A percentile compares a stretch with the other conserved stretches of the same genome.
Evolutionary conservation across 30 jellyfish, hydroid and myxozoan genomes (phyloP).

Genomic region (Sanderia malayensis): DNA sequence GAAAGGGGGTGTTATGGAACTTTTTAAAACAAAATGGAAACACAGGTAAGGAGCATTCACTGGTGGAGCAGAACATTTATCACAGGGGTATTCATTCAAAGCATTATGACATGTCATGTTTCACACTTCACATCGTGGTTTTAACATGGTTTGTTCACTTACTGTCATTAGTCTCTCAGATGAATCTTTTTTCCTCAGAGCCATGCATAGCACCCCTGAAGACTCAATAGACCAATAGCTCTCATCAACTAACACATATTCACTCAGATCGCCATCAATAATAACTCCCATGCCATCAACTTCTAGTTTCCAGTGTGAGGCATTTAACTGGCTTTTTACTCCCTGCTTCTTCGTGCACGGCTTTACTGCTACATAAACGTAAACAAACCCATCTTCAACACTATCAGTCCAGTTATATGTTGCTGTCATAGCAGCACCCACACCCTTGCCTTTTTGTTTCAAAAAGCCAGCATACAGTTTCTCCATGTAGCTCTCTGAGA

Average conservation of each 20-base stretch:
- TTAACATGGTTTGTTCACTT: too few relatives aligned
- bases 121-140: too few relatives aligned
- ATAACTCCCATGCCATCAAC: constrained; percentile 56
- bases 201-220: constrained; percentile 90
- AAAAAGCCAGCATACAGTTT: constrained; percentile 61
- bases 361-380: constrained; percentile 71
- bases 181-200: constrained; percentile 54
- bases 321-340: constrained; percentile 53
- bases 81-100: too few relatives aligned
- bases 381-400: constrained; percentile 61
- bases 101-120: too few relatives aligned
- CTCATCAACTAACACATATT: constrained; percentile 55
- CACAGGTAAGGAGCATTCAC: not conserved
- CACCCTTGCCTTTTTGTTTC: constrained; percentile 38
- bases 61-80: too few relatives aligned
- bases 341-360: constrained; percentile 34
- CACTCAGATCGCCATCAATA: constrained; percentile 69
- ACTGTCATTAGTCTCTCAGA: constrained; percentile 72
- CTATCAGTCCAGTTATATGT: constrained; percentile 78
- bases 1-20: too few relatives aligned
- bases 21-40: not conserved
- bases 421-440: constrained; percentile 73
- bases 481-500: constrained; percentile 49
- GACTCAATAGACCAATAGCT: constrained; percentile 86
- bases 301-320: constrained; percentile 67